Evolutionary conservation across 2,797 vertebrate species (phyloP).

Genomic region (Malurus splendens): DNA sequence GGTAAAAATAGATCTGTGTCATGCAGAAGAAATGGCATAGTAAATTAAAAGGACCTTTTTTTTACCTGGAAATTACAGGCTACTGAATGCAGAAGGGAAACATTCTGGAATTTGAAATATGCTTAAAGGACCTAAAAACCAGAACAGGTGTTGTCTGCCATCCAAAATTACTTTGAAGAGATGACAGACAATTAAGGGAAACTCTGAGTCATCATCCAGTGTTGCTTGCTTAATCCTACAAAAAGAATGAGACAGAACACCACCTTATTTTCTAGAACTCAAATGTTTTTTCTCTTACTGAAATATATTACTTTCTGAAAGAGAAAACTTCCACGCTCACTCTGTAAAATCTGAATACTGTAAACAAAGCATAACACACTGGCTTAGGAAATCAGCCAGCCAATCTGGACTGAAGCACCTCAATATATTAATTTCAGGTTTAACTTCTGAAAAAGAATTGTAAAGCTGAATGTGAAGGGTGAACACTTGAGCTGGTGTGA

Average conservation of each 20-base stretch:
- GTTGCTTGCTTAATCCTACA: not conserved
- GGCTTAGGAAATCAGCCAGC: not conserved
- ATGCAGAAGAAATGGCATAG: not conserved
- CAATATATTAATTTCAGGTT: not conserved
- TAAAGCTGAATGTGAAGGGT: not conserved
- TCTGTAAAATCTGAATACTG: not conserved
- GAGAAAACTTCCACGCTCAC: not conserved
- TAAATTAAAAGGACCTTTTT: not conserved
- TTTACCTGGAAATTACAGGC: constrained; percentile 8
- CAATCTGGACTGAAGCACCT: not conserved
- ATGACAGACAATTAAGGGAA: not conserved
- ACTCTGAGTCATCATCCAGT: not conserved
- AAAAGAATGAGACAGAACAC: not conserved
- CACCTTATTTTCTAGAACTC: not conserved
- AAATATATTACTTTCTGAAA: not conserved
- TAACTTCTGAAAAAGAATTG: not conserved
- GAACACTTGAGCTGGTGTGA: not conserved
- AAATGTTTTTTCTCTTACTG: not conserved
- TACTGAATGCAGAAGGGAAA: not conserved
- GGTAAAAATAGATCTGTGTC: not conserved
- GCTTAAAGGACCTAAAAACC: not conserved
- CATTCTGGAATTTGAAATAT: constrained; percentile 10
- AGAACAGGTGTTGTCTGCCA: not conserved
- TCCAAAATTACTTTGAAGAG: constrained; percentile 4
- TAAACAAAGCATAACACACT: not conserved